A percentile compares a stretch with the other conserved stretches of the same genome.
These are phyloP conservation scores for Agrypnia vestita DNA, from an alignment of 1,140 invertebrate genomes.

Conservation along the genomic window DNA sequence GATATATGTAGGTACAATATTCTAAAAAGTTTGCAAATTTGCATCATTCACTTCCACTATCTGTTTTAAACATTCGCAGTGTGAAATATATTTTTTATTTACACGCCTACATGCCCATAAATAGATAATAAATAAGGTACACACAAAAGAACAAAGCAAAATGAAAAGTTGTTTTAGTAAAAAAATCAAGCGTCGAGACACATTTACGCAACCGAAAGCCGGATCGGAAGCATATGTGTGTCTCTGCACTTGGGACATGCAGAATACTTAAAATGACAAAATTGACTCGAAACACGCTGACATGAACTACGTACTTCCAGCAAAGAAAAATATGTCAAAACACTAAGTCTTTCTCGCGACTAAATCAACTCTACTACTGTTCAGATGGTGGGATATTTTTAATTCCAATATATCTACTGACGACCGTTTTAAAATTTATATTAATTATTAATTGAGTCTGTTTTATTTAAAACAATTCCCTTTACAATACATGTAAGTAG, in stretches of 20 bases:
- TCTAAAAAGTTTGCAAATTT: not conserved
- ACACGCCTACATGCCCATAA: constrained; percentile 25
- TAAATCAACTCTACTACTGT: constrained; percentile 65
- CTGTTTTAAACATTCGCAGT: constrained; percentile 14
- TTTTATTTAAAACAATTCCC: constrained; percentile 17
- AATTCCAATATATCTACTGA: constrained; percentile 56
- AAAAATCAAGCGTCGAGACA: constrained; percentile 8
- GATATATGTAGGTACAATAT: constrained; percentile 4
- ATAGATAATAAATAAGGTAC: constrained; percentile 36
- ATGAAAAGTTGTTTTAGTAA: constrained; percentile 33
- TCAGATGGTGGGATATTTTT: constrained; percentile 54
- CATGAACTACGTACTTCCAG: constrained; percentile 75
- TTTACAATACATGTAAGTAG: constrained; percentile 40
- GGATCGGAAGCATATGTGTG: constrained; percentile 21
- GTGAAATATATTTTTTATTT: constrained; percentile 17
- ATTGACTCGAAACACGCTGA: constrained; percentile 65
- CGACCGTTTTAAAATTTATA: constrained; percentile 58
- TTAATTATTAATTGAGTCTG: constrained; percentile 43
- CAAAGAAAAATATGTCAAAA: constrained; percentile 76
- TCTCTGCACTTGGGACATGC: constrained; percentile 44
- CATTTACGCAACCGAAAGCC: constrained; percentile 5
- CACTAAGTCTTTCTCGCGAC: constrained; percentile 74
- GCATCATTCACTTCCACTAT: not conserved
- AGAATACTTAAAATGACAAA: constrained; percentile 61
- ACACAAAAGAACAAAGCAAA: constrained; percentile 44